Evolutionary conservation across 35 echinoderm and acorn worm species (phyloP), one percentile per base, ranked within the genome.

Genomic region (Amphiura filiformis): DNA sequence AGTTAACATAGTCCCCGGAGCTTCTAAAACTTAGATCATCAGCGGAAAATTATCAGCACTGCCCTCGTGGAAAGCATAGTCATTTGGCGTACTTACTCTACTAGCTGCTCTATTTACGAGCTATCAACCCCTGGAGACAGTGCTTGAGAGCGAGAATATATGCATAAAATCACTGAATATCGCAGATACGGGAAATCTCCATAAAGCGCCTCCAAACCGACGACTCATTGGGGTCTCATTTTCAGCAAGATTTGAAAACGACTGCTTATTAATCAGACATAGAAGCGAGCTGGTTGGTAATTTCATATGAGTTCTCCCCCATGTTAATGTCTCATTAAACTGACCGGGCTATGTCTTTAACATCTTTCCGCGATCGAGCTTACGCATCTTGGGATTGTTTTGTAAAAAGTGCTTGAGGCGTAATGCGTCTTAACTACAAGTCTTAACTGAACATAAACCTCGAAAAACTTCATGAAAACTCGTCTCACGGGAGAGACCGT

Each of bases 391-490:
- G 61, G 61, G 61, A 70, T n/a, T 11, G 61, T 30, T 70, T n/a
- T 52, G 44, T 11, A 26, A 26, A 1, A 70, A 70, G 61, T 70
- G 61, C 61, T 70, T 70, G 61, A 70, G 61, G 61, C 61, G 61
- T n/a, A 26, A 70, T 70, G 61, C 61, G 61, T n/a, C 61, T 70
- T 70, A 70, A 70, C 61, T 70, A 70, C 26, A 70, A 26, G 61
- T n/a, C 61, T 70, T 70, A 70, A 70, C 61, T 70, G 61, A 70
- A 70, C 61, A 70, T 70, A 70, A 70, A 70, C 61, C 61, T 70
- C 61, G 11, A 3, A 5, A 70, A 70, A 70, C 61, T 70, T 70
- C 61, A 70, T 70, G 61, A 70, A 70, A 70, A 70, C 61, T 70
- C 61, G 61, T 70, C 61, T 70, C 61, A 70, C 26, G 61, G 61